Base-by-base conservation (phyloP, 2,797 vertebrate species). In the Pipistrellus nathusii region DNA sequence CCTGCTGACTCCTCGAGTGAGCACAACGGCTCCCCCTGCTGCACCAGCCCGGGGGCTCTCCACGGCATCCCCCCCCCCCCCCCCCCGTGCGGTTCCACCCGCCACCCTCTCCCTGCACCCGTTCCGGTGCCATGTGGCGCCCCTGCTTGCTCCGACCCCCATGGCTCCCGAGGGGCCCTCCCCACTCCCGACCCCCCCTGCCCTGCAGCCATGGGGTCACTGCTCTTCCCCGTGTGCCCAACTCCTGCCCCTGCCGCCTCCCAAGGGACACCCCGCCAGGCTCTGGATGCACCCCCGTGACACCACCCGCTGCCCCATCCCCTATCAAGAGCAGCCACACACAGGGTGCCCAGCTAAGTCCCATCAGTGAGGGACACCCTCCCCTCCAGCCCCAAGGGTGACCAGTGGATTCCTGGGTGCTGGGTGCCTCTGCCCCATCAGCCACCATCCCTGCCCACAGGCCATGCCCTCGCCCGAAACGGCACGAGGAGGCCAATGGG, bases 51-150 rank as follows among this genome's bases (percentile, higher is more conserved):
- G 30, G 55, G 53, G 55, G 53, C 73, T 23, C 17, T 35, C 30
- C 59, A 41, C 10, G 18, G 15, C 2, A 0, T 13, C 62, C 2
- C 20, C 6, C n/a, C 38, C 38, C 8, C n/a, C n/a, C n/a, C n/a
- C 41, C 41, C 41, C 41, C 6, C 41, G 41, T 11, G 44, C 0
- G 1, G 2, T 8, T 14, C 77, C 32, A 30, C 32, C 53, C 25
- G 9, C 44, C 1, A 6, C 18, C 21, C 3, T n/a, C 48, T 1
- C 10, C 27, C 20, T 13, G 32, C 21, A 0, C 15, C 15, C 35
- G 46, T n/a, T 15, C 55, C 25, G 21, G n/a, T 1, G 18, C 9
- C 10, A 62, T 8, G 10, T 13, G 46, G 13, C 0, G 18, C 41
- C 38, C 55, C 55, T 38, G 8, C 71, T 27, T 44, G 30, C 30